These are phyloP conservation scores for Sphaeramia orbicularis DNA, from an alignment of 2,797 vertebrate species.

Conservation along the genomic window DNA sequence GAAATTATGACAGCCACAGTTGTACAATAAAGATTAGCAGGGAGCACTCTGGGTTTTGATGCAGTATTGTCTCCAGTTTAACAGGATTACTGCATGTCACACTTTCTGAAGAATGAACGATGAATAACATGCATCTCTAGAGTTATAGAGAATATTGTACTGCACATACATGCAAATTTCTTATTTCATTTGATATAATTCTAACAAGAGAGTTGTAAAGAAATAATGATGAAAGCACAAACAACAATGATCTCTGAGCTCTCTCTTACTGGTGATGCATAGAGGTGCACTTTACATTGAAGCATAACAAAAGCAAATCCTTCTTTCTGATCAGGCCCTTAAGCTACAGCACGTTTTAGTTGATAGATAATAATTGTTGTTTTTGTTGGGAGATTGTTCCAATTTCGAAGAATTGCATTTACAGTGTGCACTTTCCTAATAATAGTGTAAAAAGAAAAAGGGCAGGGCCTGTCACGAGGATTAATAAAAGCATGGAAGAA, in stretches of 20 bases:
- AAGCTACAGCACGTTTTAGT: conserved; percentile 27
- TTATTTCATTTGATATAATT: conserved; percentile 24
- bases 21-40: neutral
- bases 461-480: conserved; percentile 67
- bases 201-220: conserved; percentile 13
- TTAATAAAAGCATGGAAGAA: conserved; percentile 69
- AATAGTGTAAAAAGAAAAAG: conserved; percentile 59
- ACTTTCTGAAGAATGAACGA: conserved; percentile 13
- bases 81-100: conserved; percentile 1
- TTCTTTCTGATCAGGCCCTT: conserved; percentile 33
- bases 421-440: conserved; percentile 43
- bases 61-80: conserved; percentile 1
- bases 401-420: conserved; percentile 44
- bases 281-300: conserved; percentile 33
- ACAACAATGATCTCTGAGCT: conserved; percentile 17
- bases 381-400: conserved; percentile 40
- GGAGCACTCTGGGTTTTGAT: neutral
- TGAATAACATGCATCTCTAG: conserved; percentile 15
- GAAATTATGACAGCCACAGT: neutral
- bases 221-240: conserved; percentile 32
- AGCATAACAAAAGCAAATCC: conserved; percentile 30
- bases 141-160: too few relatives aligned
- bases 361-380: conserved; percentile 27
- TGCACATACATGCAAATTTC: conserved; percentile 2
- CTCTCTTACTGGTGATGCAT: neutral